Evolutionary conservation across 2,113 vertebrate genomes (phyloP), one percentile per base, ranked within the genome.

Genomic region (Sylvia atricapilla): DNA sequence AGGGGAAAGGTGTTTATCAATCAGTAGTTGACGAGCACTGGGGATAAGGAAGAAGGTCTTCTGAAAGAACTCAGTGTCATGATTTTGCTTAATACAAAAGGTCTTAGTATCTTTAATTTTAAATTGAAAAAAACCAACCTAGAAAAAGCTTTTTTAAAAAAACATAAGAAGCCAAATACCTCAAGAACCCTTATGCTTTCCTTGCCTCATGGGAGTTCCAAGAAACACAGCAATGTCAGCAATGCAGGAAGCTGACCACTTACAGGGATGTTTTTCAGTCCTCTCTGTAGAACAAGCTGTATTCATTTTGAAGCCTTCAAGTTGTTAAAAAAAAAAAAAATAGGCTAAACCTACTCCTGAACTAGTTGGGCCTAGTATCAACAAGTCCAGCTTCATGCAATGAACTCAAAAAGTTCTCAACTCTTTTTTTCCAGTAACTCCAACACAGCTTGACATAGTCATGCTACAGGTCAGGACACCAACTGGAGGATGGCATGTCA

Each of bases 401-500:
- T 17, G 31, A 89, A 52, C 43, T 43, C 11, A 7, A 9, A 24
- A 39, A 33, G 9, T 52, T 63, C 68, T 63, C 33, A 79, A 43
- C 4, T 5, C 13, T 81, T 73, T 18, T 44, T 24, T 20, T 82
- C 18, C 41, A 64, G 1, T 3, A 73, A 59, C 22, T 82, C 22
- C 52, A 79, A 43, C 4, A 70, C n/a, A 89, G 47, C 6, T 8
- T 67, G 41, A 24, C 35, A 56, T 0, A 0, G n/a, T 22, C 31
- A 69, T 2, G 7, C 35, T 49, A 41, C 11, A 85, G 21, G 13
- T 41, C 39, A 52, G 74, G 17, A 73, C 12, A 87, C 4, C 18
- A 39, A 17, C 0, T 19, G 8, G 25, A 81, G 2, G n/a, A 31
- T 6, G 13, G 25, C 13, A 35, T 3, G 53, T 50, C 53, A 28